Percentiles rank a stretch among this genome's conserved stretches.
Conservation (phyloP, 2,113 vertebrate genomes). For the Corydoras sp. region DNA sequence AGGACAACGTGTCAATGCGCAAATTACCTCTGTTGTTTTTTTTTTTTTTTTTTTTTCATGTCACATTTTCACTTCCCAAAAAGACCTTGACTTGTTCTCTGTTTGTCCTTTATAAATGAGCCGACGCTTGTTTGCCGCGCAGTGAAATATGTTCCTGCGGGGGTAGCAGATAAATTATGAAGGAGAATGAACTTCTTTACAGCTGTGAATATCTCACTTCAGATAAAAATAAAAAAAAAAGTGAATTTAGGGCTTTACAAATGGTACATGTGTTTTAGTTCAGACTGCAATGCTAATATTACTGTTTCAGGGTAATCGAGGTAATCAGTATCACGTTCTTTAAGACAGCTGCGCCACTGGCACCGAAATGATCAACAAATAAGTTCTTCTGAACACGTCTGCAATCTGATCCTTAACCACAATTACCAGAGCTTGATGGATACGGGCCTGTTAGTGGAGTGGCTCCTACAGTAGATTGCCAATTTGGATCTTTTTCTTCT, state of each 20-base stretch:
- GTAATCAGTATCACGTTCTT: background rate
- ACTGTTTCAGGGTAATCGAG: background rate
- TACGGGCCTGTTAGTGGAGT: slow-evolving; percentile 23
- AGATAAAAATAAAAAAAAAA: background rate
- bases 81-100: slow-evolving; percentile 68
- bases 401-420: slow-evolving; percentile 28
- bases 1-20: slow-evolving; percentile 69
- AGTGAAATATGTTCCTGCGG: slow-evolving; percentile 31
- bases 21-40: slow-evolving; percentile 63
- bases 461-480: slow-evolving; percentile 55
- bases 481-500: slow-evolving; percentile 56
- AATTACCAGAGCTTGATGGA: slow-evolving; percentile 43
- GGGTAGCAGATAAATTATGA: slow-evolving; percentile 25
- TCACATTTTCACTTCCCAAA: slow-evolving; percentile 44
- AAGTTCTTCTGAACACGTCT: slow-evolving; percentile 6
- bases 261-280: background rate
- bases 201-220: background rate
- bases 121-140: slow-evolving; percentile 31
- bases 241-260: too few relatives aligned
- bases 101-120: slow-evolving; percentile 60
- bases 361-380: slow-evolving; percentile 23
- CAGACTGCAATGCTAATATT: background rate
- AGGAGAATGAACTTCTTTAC: slow-evolving; percentile 29
- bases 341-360: background rate
- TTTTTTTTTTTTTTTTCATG: slow-evolving; percentile 10